Evolutionary conservation across 2,888 invertebrate species (phyloP).

Genomic region (Dicycla oo): DNA sequence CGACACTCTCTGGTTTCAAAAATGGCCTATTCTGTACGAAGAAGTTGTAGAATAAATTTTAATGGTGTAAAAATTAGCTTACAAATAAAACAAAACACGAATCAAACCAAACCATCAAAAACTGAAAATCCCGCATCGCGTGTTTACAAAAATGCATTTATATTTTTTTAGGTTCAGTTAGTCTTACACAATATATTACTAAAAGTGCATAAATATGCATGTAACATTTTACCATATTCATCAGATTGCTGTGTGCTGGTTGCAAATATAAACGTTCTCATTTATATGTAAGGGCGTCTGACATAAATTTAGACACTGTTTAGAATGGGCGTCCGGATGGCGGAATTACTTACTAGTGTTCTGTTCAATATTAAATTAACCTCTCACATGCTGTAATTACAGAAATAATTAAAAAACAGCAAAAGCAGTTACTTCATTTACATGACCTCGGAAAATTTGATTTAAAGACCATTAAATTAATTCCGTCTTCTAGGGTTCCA

Average conservation of each 20-base stretch:
- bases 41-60: no score
- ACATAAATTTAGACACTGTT: not conserved
- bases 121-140: not conserved
- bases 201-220: slow-evolving; percentile 39
- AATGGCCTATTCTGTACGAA: not conserved
- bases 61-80: not conserved
- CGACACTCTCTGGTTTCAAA: not conserved
- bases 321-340: not conserved
- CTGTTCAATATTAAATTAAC: not conserved
- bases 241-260: slow-evolving; percentile 21
- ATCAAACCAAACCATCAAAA: slow-evolving; percentile 1
- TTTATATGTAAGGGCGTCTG: slow-evolving; percentile 36
- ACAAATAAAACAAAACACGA: slow-evolving; percentile 1
- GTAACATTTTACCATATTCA: slow-evolving; percentile 53
- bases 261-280: slow-evolving; percentile 27
- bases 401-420: no score
- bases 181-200: slow-evolving; percentile 14
- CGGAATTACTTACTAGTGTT: slow-evolving; percentile 1
- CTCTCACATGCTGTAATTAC: no score
- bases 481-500: no score
- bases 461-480: no score
- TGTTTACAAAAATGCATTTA: not conserved
- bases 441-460: no score
- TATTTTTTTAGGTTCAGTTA: slow-evolving; percentile 22
- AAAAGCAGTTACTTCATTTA: no score